phyloP scores from a whole-genome alignment of 2,113 vertebrate species.

The Thamnophis sirtalis region DNA sequence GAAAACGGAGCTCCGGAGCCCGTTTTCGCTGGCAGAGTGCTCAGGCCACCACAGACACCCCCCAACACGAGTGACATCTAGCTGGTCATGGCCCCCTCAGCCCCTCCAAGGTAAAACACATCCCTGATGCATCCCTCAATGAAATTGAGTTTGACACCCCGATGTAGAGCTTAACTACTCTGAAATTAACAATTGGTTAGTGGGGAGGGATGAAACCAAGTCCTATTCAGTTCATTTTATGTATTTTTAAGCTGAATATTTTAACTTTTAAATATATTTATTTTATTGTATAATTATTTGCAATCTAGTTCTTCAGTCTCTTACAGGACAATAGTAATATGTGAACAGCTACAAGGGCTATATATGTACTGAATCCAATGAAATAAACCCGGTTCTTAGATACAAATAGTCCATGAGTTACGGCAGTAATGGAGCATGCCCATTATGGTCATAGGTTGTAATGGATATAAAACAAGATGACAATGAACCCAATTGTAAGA shows the following conservation, averaged over 20 bases:
- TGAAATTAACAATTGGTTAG: neutral
- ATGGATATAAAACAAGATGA: neutral
- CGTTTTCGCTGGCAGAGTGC: too few relatives aligned
- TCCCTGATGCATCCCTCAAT: too few relatives aligned
- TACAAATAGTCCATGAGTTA: neutral
- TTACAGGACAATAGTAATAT: neutral
- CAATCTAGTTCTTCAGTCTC: neutral
- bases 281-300: neutral
- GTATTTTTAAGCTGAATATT: neutral
- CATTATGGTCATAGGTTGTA: neutral
- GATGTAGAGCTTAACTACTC: neutral
- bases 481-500: neutral
- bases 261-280: neutral
- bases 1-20: too few relatives aligned
- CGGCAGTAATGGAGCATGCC: neutral
- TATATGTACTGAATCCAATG: neutral
- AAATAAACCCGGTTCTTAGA: neutral
- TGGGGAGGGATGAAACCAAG: neutral
- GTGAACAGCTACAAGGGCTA: neutral
- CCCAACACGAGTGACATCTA: too few relatives aligned
- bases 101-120: too few relatives aligned
- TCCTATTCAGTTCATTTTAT: neutral
- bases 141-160: too few relatives aligned
- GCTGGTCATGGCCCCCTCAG: too few relatives aligned
- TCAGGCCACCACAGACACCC: too few relatives aligned